A percentile compares a stretch with the other conserved stretches of the same genome.
Conservation (phyloP, 2,888 invertebrate genomes). For the Stratiomys singularior region DNA sequence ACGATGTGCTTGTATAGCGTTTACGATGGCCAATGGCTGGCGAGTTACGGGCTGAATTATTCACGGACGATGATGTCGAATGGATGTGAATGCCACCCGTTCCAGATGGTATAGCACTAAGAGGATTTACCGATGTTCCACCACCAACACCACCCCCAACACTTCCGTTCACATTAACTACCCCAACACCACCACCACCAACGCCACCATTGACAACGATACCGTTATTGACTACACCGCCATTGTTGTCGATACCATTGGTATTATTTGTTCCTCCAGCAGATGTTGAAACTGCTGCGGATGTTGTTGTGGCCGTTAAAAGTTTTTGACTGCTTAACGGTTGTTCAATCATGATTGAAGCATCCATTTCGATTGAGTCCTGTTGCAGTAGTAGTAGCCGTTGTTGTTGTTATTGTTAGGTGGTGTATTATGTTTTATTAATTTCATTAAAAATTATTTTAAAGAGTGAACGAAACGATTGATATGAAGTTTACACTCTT, state of each 20-base stretch:
- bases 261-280: constrained; percentile 14
- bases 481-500: too few relatives aligned
- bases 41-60: constrained; percentile 61
- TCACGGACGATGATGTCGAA: constrained; percentile 52
- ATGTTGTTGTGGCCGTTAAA: constrained; percentile 54
- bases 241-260: constrained; percentile 33
- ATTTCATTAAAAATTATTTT: constrained; percentile 43
- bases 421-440: neutral
- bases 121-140: neutral
- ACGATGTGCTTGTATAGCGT: constrained; percentile 70
- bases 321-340: constrained; percentile 55
- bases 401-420: too few relatives aligned
- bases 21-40: constrained; percentile 73
- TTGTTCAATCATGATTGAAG: constrained; percentile 58
- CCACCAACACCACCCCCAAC: neutral
- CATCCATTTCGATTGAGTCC: constrained; percentile 57
- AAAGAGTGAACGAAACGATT: too few relatives aligned
- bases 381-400: neutral
- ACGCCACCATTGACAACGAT: constrained; percentile 12
- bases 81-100: constrained; percentile 34
- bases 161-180: constrained; percentile 57
- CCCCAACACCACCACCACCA: constrained; percentile 57
- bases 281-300: constrained; percentile 29
- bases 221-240: constrained; percentile 31
- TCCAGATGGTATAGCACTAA: neutral